Conservation (phyloP, 2,113 vertebrate species). For the Solea solea region DNA sequence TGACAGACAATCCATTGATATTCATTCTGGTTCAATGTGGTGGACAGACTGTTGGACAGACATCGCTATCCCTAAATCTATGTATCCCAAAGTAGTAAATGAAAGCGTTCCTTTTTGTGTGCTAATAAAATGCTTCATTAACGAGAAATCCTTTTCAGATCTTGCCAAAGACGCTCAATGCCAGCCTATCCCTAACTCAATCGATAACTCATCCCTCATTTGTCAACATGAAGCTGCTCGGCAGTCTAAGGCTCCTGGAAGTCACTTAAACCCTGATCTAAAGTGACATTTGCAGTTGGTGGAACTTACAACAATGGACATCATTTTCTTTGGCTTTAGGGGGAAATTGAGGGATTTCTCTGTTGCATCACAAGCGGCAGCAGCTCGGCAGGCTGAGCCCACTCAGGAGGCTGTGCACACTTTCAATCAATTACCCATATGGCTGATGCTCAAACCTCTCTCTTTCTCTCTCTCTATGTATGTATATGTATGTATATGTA, state of each 20-base stretch:
- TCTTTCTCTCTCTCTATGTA: too few species aligned
- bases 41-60: too few species aligned
- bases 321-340: slow-evolving; percentile 15
- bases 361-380: slow-evolving; percentile 1
- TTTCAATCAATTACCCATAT: slow-evolving; percentile 21
- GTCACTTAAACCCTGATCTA: not conserved
- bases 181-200: slow-evolving; percentile 9
- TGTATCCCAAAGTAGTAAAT: too few species aligned
- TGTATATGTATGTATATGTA: too few species aligned
- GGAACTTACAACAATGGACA: slow-evolving; percentile 10
- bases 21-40: too few species aligned
- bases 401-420: slow-evolving; percentile 7
- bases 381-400: slow-evolving; percentile 3
- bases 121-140: too few species aligned
- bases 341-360: not conserved
- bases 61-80: too few species aligned
- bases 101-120: too few species aligned
- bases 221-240: not conserved
- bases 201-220: slow-evolving; percentile 1
- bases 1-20: too few species aligned
- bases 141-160: not conserved
- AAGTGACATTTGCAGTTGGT: slow-evolving; percentile 13
- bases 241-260: slow-evolving; percentile 2
- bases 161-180: not conserved
- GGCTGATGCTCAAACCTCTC: slow-evolving; percentile 5